phyloP scores from a whole-genome alignment of 2,888 invertebrate species.

The Laspeyria flexula region DNA sequence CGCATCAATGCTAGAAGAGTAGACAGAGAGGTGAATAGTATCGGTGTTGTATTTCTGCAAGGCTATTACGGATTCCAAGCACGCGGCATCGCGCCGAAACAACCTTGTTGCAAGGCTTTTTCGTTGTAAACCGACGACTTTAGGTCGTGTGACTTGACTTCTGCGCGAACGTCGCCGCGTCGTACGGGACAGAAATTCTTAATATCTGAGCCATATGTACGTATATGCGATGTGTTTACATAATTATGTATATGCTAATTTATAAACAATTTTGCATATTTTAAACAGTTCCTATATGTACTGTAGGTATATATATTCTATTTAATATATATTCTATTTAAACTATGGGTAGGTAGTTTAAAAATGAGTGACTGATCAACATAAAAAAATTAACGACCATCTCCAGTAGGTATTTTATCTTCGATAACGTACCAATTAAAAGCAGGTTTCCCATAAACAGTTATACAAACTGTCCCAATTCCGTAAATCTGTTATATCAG shows the following conservation, averaged over 20 bases:
- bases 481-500: not conserved
- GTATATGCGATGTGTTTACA: no score
- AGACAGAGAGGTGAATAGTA: conserved; percentile 37
- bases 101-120: conserved; percentile 80
- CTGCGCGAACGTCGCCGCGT: conserved; percentile 24
- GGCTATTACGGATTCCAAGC: conserved; percentile 74
- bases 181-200: conserved; percentile 36
- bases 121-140: conserved; percentile 57
- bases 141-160: conserved; percentile 45
- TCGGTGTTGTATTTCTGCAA: conserved; percentile 55
- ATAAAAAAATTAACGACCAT: no score
- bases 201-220: conserved; percentile 28
- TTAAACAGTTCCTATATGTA: not conserved
- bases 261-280: conserved; percentile 10
- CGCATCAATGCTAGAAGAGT: conserved; percentile 14
- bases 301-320: no score
- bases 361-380: no score
- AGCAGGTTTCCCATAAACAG: not conserved
- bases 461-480: not conserved
- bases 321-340: no score
- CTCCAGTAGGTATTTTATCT: no score
- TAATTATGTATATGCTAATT: conserved; percentile 21
- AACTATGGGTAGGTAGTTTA: no score
- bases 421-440: no score
- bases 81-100: conserved; percentile 63